Conservation (phyloP, 2,113 vertebrate species). For the Apeltes quadracus region DNA sequence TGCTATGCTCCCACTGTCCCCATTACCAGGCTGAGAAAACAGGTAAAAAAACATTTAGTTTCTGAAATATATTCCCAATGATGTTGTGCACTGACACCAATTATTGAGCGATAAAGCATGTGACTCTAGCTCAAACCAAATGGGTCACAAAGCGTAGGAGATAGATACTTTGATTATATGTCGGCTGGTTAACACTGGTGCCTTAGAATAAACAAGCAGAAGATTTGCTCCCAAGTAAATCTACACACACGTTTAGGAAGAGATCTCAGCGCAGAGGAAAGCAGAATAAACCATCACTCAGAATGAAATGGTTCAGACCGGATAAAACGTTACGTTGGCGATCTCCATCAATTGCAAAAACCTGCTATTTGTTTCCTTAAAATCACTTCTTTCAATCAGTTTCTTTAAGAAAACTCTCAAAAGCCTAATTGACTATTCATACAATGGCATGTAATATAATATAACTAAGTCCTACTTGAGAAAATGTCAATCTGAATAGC, state of each 20-base stretch:
- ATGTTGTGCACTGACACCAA: background rate
- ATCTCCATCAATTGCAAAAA: conserved; percentile 13
- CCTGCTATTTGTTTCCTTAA: conserved; percentile 11
- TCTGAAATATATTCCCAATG: conserved; percentile 4
- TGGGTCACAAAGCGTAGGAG: background rate
- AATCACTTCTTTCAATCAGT: conserved; percentile 16
- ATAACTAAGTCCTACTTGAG: conserved; percentile 46
- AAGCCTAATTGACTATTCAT: conserved; percentile 14
- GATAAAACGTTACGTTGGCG: background rate
- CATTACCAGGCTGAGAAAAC: conserved; percentile 18
- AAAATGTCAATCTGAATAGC: conserved; percentile 39
- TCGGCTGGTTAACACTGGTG: conserved; percentile 9
- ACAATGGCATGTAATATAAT: background rate
- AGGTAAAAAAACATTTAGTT: conserved; percentile 29
- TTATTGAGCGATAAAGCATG: background rate
- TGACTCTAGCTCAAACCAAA: background rate
- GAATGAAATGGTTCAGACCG: background rate
- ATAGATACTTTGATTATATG: conserved; percentile 1
- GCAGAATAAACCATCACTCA: background rate
- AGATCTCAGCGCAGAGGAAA: background rate
- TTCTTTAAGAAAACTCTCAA: conserved; percentile 37
- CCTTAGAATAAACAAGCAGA: background rate
- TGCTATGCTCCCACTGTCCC: conserved; percentile 46
- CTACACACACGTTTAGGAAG: background rate
- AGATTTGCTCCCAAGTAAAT: conserved; percentile 15